Conservation (phyloP, 1,140 invertebrate species). For the Cyphomyrmex costatus region DNA sequence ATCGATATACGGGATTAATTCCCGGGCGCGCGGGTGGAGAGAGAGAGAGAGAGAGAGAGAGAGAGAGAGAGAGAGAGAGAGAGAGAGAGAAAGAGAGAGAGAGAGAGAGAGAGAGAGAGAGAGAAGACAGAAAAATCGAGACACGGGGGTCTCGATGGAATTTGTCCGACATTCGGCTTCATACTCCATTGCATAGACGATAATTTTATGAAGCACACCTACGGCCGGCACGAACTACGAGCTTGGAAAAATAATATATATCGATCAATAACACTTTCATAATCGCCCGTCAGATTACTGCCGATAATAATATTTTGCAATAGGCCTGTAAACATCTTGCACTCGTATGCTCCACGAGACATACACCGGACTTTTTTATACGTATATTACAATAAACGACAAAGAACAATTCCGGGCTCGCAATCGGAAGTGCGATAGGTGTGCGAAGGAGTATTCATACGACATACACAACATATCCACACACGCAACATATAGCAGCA, state of each 20-base stretch:
- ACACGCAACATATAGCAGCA: constrained; percentile 84
- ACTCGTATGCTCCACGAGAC: background rate
- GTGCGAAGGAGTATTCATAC: constrained; percentile 79
- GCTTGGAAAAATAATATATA: constrained; percentile 71
- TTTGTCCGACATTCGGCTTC: constrained; percentile 81
- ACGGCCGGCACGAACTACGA: constrained; percentile 79
- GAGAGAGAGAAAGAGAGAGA: background rate
- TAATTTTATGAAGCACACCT: constrained; percentile 83
- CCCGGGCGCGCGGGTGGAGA: background rate
- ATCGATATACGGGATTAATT: constrained; percentile 20
- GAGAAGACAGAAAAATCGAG: background rate
- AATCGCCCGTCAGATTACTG: background rate
- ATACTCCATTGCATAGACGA: constrained; percentile 82
- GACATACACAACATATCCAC: constrained; percentile 82
- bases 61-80: background rate
- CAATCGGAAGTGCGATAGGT: constrained; percentile 80
- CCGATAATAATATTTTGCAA: constrained; percentile 37
- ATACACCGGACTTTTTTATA: constrained; percentile 35
- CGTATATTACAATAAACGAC: background rate
- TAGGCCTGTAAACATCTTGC: constrained; percentile 27
- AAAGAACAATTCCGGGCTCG: constrained; percentile 78
- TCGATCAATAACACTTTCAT: background rate
- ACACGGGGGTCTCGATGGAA: constrained; percentile 41
- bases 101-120: background rate
- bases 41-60: background rate